These are phyloP conservation scores for Rallus limicola DNA, from an alignment of 2,113 vertebrate genomes.

Conservation along the genomic window DNA sequence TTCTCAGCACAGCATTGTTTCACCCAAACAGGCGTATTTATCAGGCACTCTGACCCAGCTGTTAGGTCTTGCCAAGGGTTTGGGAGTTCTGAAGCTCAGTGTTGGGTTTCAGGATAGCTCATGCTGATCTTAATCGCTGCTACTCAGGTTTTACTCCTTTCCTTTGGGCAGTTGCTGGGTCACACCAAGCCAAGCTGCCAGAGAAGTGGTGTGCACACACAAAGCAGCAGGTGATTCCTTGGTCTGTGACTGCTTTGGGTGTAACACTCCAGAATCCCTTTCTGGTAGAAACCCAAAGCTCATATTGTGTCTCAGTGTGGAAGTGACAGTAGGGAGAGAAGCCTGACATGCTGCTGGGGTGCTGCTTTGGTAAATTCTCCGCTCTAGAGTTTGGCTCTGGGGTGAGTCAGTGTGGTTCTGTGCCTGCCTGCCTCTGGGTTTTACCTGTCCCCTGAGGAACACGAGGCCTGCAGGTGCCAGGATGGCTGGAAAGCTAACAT, in stretches of 20 bases:
- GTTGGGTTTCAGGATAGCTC: not conserved
- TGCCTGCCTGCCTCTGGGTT: not conserved
- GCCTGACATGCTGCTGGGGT: not conserved
- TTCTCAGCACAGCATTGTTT: accelerated
- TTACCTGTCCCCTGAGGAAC: not conserved
- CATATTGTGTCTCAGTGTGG: accelerated
- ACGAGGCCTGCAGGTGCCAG: too few species aligned
- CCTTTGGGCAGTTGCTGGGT: not conserved
- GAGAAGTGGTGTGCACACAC: accelerated
- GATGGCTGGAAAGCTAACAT: not conserved
- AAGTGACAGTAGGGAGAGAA: not conserved
- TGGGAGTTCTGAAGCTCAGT: not conserved
- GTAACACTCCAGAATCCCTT: not conserved
- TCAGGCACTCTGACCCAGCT: not conserved
- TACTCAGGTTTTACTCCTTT: not conserved
- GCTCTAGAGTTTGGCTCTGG: not conserved
- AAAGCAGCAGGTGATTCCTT: not conserved
- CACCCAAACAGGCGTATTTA: not conserved
- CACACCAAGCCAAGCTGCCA: not conserved
- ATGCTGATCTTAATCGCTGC: not conserved
- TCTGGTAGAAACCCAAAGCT: not conserved
- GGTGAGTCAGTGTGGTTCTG: not conserved
- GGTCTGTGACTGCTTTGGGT: not conserved
- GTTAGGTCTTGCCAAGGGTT: not conserved
- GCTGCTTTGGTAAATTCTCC: not conserved